Evolutionary conservation across 1,140 invertebrate genomes (phyloP), one percentile per base, ranked within the genome.

Genomic region (Mylabris phalerata): DNA sequence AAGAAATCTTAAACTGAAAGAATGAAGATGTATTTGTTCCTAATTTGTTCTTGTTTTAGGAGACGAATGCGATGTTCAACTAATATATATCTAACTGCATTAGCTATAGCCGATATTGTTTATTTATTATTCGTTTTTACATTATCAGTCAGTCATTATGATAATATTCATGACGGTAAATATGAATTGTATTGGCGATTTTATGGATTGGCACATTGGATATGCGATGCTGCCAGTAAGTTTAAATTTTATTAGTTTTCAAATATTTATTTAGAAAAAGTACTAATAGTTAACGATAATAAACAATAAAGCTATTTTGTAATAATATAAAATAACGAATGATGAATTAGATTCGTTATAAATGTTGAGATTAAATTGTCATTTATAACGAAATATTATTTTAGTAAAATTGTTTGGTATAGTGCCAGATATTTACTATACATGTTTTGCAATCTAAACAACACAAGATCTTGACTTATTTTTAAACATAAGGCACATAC

Each of bases 1-100:
- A 19, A 19, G 19, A 19, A 19, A 19, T 19, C 19, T 19, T 0
- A 19, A 19, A 19, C 19, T 19, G 19, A 19, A 19, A 19, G 1
- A 19, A 19, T 19, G 19, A 19, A 19, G 19, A 19, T 19, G 19
- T 19, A 1, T 19, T 19, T 19, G n/a, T 19, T 19, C 1, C 6
- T 7, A 11, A 25, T 48, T 58, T 48, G 46, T 52, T 6, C 9
- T 61, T 59, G 64, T 68, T 72, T 63, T 67, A 78, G 77, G 48
- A 79, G 85, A 63, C 79, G 82, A 38, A 90, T 90, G 88, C 75
- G 84, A 52, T 84, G 82, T 56, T 88, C 87, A 26, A 90, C 88
- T 42, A 89, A 89, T 73, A 78, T 81, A 61, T 90, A 90, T 72
- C 75, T 90, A 63, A 86, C 84, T 50, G 86, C 87, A 0, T 68